These are phyloP conservation scores for Gila orcuttii DNA, from an alignment of 2,113 vertebrate species.

Conservation along the genomic window DNA sequence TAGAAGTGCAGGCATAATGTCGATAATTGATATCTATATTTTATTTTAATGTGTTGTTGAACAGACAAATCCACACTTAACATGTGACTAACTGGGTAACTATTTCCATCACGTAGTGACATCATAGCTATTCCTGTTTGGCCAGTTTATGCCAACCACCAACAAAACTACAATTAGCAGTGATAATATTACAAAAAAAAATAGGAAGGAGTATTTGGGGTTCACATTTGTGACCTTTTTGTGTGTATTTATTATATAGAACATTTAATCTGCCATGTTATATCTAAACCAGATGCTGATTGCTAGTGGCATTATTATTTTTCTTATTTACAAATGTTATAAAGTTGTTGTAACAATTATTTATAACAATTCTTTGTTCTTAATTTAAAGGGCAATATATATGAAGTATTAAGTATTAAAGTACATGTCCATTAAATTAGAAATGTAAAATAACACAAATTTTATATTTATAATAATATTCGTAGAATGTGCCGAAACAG, in stretches of 20 bases:
- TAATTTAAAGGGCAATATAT: neutral
- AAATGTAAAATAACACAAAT: neutral
- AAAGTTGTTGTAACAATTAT: too few species aligned
- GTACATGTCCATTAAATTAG: neutral
- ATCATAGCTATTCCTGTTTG: constrained; percentile 19
- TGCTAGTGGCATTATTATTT: neutral
- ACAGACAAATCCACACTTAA: neutral
- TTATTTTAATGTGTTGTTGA: neutral
- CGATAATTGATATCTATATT: neutral
- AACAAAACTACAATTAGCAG: neutral
- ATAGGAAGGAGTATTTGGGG: neutral
- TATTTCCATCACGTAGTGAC: neutral
- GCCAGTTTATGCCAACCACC: neutral
- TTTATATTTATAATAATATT: neutral
- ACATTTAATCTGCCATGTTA: neutral
- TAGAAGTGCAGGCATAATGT: neutral
- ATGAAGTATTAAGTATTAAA: neutral
- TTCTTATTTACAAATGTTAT: neutral
- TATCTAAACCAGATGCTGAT: neutral
- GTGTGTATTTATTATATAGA: neutral
- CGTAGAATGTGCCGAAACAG: constrained; percentile 10
- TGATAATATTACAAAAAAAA: neutral
- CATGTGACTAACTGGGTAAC: neutral
- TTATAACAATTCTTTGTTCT: neutral
- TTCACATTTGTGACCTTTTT: neutral